These are phyloP conservation scores for Dorcus hopei DNA, from an alignment of 2,888 invertebrate genomes.

Conservation along the genomic window DNA sequence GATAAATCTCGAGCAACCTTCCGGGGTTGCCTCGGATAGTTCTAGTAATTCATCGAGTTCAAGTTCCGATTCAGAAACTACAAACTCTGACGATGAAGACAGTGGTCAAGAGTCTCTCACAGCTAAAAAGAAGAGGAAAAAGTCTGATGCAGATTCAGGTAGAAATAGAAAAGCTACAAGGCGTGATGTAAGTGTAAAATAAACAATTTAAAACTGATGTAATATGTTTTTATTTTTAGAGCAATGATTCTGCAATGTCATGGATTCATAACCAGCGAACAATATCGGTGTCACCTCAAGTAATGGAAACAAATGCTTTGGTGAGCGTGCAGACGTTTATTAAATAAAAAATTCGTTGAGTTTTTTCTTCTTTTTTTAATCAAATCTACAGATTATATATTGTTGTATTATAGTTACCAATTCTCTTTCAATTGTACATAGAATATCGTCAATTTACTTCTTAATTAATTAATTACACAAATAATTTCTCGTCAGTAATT, in stretches of 20 bases:
- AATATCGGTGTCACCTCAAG: constrained; percentile 18
- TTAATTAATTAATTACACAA: background rate
- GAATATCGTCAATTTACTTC: background rate
- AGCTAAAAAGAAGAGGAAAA: constrained; percentile 77
- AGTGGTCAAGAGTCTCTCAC: constrained; percentile 88
- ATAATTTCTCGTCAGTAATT: too few relatives aligned
- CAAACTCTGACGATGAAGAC: constrained; percentile 58
- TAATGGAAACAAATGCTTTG: constrained; percentile 11
- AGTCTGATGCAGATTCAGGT: constrained; percentile 48
- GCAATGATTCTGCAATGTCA: constrained; percentile 26
- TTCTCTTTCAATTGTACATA: too few relatives aligned
- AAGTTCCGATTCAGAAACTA: constrained; percentile 54
- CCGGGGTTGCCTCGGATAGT: constrained; percentile 92
- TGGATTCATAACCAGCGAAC: constrained; percentile 17
- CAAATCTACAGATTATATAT: too few relatives aligned
- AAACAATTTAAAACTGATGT: background rate
- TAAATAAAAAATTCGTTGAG: background rate
- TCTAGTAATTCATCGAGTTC: constrained; percentile 82
- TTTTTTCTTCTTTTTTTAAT: background rate
- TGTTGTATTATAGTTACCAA: too few relatives aligned
- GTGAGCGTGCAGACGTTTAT: constrained; percentile 5
- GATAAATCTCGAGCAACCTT: constrained; percentile 81
- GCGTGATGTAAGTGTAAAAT: background rate
- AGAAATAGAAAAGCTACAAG: constrained; percentile 35
- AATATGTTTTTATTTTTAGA: constrained; percentile 17